Base-by-base conservation (phyloP, 2,113 vertebrate genomes). In the Lates calcarifer region DNA sequence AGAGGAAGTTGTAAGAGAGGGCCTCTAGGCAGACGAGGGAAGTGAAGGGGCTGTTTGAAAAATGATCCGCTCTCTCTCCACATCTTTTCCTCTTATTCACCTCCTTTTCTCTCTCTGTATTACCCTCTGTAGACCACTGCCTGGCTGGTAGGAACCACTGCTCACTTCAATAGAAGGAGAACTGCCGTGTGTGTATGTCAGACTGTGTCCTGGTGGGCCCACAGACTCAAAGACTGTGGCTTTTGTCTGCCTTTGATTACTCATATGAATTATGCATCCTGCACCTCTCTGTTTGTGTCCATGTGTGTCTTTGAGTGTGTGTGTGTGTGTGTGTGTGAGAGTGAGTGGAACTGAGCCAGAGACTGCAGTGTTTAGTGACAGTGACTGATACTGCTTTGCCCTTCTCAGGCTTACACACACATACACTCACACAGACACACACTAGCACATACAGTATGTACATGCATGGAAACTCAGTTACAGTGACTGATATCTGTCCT, bases 211-310 rank as follows among this genome's bases (percentile, higher is more conserved):
- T 84, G 68, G 82, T 77, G 80, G 85, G 68, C 64, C 64, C 11
- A 67, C 68, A 78, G 79, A 85, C 79, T 87, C 74, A 85, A 89
- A 89, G 84, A 84, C 81, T 55, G 60, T 86, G 73, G 51, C 74
- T 83, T 90, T 85, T 87, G 88, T 91, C 81, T 89, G 74, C 79
- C 88, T 92, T 90, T 91, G 90, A 93, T 91, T 90, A 90, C 63
- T 55, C 37, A 51, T 75, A 83, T 93, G 85, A 92, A 90, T 94
- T 87, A 94, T 91, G 87, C 73, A 92, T 91, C 77, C 53, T 61
- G 75, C 53, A 81, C 77, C 80, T 87, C 83, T 87, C 56, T 74
- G 73, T 86, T 69, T 89, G 86, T 56, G 77, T 72, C 67, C 57
- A 47, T 74, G 68, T 89, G 76, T 76, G 76, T 77, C 51, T 86